Conservation (phyloP, 2,888 invertebrate genomes). For the Odontothrips loti region DNA sequence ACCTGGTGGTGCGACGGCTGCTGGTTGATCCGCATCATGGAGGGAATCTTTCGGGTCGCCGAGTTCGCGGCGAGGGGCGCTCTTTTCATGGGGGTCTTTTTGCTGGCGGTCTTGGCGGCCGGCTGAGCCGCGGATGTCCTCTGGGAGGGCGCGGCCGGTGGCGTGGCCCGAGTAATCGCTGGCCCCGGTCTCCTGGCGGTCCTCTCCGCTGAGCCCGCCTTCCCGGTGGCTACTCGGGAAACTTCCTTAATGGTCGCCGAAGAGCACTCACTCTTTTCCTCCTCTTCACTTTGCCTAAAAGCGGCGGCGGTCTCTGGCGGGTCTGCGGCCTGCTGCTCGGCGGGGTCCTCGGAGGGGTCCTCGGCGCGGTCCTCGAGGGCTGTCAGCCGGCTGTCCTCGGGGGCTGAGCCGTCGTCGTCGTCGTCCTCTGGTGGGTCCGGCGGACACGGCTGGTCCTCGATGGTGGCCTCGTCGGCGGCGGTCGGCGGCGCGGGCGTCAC, state of each 20-base stretch:
- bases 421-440: not conserved
- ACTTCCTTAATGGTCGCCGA: not conserved
- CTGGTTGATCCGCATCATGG: slow-evolving; percentile 24
- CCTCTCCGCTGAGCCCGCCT: not conserved
- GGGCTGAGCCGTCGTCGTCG: not conserved
- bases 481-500: not conserved
- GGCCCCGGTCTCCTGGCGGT: not conserved
- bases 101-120: not conserved
- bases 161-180: not conserved
- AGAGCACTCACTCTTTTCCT: not conserved
- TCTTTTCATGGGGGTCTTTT: not conserved
- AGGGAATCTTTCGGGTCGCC: not conserved
- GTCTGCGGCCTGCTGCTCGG: not conserved
- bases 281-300: not conserved
- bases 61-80: not conserved
- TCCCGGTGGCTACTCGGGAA: not conserved
- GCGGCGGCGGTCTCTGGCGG: not conserved
- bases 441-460: slow-evolving; percentile 1
- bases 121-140: not conserved
- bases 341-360: not conserved
- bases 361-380: not conserved
- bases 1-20: slow-evolving; percentile 21
- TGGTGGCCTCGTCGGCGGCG: not conserved
- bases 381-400: not conserved
- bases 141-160: not conserved